phyloP scores from a whole-genome alignment of 37 sponge, comb jelly and placozoan species.

The Theonella swinhoei region DNA sequence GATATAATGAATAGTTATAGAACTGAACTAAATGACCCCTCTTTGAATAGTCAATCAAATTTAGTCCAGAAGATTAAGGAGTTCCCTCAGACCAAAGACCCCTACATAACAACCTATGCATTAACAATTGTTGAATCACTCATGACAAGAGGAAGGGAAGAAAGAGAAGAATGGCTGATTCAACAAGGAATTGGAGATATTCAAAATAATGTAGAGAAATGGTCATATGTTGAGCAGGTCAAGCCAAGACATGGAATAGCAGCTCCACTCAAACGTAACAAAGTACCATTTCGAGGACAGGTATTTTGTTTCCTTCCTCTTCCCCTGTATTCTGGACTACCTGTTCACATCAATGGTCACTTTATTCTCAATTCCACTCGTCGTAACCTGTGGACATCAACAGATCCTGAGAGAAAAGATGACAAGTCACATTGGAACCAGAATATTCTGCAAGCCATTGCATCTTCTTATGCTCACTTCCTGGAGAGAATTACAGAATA shows the following conservation, averaged over 20 bases:
- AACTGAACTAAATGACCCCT: not conserved
- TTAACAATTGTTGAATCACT: not conserved
- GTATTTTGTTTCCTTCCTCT: slow-evolving; percentile 80
- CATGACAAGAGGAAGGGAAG: not conserved
- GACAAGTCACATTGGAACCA: slow-evolving; percentile 62
- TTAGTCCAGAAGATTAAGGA: not conserved
- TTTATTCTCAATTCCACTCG: slow-evolving; percentile 70
- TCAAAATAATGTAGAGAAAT: not conserved
- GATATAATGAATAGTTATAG: not conserved
- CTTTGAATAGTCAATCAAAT: not conserved
- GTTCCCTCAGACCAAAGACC: not conserved
- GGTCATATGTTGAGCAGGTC: slow-evolving; percentile 29
- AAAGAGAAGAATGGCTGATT: slow-evolving; percentile 52
- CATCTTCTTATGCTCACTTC: slow-evolving; percentile 70
- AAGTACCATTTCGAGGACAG: slow-evolving; percentile 29
- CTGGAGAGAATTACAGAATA: slow-evolving; percentile 2
- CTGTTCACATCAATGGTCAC: slow-evolving; percentile 81
- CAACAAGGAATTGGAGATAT: slow-evolving; percentile 72
- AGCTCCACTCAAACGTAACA: slow-evolving; percentile 8
- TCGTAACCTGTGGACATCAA: slow-evolving; percentile 48
- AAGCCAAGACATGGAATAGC: slow-evolving; percentile 70
- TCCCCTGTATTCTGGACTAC: slow-evolving; percentile 43
- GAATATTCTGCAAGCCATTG: slow-evolving; percentile 46
- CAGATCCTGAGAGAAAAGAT: slow-evolving; percentile 14
- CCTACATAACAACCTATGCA: slow-evolving; percentile 8